Percentiles rank a stretch among this genome's conserved stretches.
Conservation (phyloP, 2,797 vertebrate species). For the Lepus townsendii region DNA sequence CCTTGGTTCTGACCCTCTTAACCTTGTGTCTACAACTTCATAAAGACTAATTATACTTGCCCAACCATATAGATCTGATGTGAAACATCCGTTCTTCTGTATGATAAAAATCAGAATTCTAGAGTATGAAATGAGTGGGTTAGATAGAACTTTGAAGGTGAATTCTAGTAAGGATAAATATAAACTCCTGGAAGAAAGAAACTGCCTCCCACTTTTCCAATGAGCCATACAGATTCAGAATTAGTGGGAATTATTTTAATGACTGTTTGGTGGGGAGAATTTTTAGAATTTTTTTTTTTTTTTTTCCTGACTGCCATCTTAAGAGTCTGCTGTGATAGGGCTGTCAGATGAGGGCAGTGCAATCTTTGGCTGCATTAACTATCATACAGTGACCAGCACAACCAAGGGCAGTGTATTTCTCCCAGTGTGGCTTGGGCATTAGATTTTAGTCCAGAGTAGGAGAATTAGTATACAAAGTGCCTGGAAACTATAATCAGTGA, state of each 20-base stretch:
- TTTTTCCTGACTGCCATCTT: neutral
- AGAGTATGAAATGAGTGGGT: neutral
- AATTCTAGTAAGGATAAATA: neutral
- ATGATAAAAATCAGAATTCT: neutral
- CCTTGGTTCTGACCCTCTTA: conserved; percentile 81
- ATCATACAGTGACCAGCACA: neutral
- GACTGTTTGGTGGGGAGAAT: neutral
- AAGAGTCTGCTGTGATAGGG: neutral
- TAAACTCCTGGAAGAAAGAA: neutral
- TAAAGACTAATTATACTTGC: neutral
- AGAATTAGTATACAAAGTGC: neutral
- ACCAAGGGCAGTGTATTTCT: neutral
- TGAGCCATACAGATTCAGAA: neutral
- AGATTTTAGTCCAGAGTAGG: neutral
- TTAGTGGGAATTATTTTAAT: neutral
- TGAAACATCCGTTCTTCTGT: neutral
- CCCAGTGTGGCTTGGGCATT: neutral
- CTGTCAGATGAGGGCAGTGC: neutral
- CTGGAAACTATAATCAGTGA: neutral
- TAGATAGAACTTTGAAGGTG: neutral
- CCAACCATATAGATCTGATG: neutral
- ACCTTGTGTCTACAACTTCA: neutral
- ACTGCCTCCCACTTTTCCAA: neutral
- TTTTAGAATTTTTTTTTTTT: neutral
- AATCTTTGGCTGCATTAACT: neutral